A percentile compares a stretch with the other conserved stretches of the same genome.
Evolutionary conservation across 2,113 vertebrate species (phyloP).

Genomic region (Scophthalmus maximus): DNA sequence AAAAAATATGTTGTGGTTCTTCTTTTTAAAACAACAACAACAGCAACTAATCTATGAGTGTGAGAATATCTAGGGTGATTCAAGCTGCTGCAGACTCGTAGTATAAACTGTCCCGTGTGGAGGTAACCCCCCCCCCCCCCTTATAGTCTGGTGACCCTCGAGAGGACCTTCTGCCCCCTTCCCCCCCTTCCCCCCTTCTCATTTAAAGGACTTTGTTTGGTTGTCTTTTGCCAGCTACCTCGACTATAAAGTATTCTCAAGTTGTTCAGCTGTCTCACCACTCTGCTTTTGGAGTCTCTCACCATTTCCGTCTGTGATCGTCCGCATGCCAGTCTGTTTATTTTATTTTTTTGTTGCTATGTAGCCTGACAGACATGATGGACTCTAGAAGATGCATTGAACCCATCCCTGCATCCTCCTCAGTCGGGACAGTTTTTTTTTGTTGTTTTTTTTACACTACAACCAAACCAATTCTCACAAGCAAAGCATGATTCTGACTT

Average conservation of each 20-base stretch:
- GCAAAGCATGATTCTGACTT: conserved; percentile 39
- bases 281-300: conserved; percentile 56
- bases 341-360: not conserved
- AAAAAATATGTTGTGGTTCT: conserved; percentile 78
- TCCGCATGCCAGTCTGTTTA: conserved; percentile 55
- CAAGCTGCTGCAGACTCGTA: conserved; percentile 84
- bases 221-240: conserved; percentile 90
- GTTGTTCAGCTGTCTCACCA: conserved; percentile 69
- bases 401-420: conserved; percentile 61
- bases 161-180: conserved; percentile 31
- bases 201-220: conserved; percentile 74
- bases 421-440: conserved; percentile 72
- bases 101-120: conserved; percentile 80
- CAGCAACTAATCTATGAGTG: conserved; percentile 55
- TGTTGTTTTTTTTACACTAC: conserved; percentile 68
- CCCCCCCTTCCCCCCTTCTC: not conserved
- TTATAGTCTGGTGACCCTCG: conserved; percentile 46
- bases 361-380: conserved; percentile 51
- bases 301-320: conserved; percentile 48
- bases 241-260: conserved; percentile 90
- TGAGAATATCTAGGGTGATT: conserved; percentile 76
- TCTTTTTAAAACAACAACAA: conserved; percentile 44
- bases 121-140: conserved; percentile 49
- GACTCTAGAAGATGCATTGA: conserved; percentile 60
- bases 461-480: conserved; percentile 79